Conservation (phyloP, 2,797 vertebrate species). For the Sebastes hubbsi region DNA sequence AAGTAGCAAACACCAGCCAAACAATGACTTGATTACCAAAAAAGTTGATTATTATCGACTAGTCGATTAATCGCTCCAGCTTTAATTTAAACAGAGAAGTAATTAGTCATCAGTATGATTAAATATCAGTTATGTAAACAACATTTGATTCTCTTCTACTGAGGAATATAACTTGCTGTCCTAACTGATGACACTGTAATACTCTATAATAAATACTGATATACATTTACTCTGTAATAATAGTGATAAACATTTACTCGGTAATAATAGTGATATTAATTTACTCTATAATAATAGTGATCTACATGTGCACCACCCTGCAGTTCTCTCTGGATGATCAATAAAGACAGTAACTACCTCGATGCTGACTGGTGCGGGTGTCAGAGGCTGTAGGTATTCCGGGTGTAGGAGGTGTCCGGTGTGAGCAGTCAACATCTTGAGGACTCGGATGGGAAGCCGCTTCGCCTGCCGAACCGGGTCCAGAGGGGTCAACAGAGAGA, state of each 20-base stretch:
- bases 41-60: neutral
- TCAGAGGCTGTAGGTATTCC: constrained; percentile 93
- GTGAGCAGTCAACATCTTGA: constrained; percentile 89
- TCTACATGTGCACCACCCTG: neutral
- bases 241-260: neutral
- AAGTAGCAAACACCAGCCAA: neutral
- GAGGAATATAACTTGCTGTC: neutral
- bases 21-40: neutral
- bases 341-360: constrained; percentile 82
- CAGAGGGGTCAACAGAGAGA: constrained; percentile 82
- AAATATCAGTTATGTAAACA: neutral
- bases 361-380: constrained; percentile 92
- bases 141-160: neutral
- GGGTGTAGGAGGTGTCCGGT: constrained; percentile 92
- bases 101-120: neutral
- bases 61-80: neutral
- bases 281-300: too few relatives aligned
- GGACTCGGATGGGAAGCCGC: constrained; percentile 88
- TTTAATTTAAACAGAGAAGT: neutral
- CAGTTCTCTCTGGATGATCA: neutral
- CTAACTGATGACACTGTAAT: too few relatives aligned
- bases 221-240: too few relatives aligned
- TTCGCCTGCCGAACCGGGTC: constrained; percentile 89
- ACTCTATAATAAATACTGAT: too few relatives aligned
- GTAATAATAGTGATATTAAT: too few relatives aligned